Base-by-base conservation (phyloP, 2,797 vertebrate species). In the Acipenser ruthenus region DNA sequence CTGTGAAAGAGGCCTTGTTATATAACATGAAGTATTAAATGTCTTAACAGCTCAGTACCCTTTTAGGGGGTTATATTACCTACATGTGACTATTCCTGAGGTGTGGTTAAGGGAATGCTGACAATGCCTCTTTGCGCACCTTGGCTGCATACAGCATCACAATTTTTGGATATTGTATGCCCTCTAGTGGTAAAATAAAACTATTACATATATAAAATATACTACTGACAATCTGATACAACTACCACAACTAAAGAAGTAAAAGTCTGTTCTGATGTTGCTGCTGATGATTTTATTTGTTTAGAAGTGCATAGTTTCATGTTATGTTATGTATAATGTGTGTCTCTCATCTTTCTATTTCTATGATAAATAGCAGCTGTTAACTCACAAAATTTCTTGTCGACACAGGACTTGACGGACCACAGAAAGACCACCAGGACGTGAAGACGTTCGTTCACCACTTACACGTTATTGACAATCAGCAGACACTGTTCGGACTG, bases 381-480 rank as follows among this genome's bases (percentile, higher is more conserved):
- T 37, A 55, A 55, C 52, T 55, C 3, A 67, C 56, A 6, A 10
- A n/a, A 51, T 8, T 11, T 13, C 10, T 67, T 67, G 15, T 49
- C 52, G 5, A 23, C 75, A 66, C 74, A 99, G 96, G 92, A 83
- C 91, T 89, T 63, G 90, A 91, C 74, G 71, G 91, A 69, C 78
- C 82, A 67, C 90, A 92, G 1, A 97, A 97, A 80, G 94, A 95
- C 74, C 93, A 93, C 67, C 82, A 91, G 0, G 95, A 99, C 68
- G 87, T 92, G 68, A 92, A 87, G 77, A 84, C 90, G 72, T 94
- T 93, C 49, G 67, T 93, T 6, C 90, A 94, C 73, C 88, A 94
- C 80, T 89, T 99, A 78, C 93, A 93, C 0, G 83, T 99, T 83
- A 95, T 98, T 2, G 94, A 98, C 89, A 98, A 92, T 94, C 95